These are phyloP conservation scores for Buceros bicornis DNA, from an alignment of 2,797 vertebrate genomes.

Conservation along the genomic window DNA sequence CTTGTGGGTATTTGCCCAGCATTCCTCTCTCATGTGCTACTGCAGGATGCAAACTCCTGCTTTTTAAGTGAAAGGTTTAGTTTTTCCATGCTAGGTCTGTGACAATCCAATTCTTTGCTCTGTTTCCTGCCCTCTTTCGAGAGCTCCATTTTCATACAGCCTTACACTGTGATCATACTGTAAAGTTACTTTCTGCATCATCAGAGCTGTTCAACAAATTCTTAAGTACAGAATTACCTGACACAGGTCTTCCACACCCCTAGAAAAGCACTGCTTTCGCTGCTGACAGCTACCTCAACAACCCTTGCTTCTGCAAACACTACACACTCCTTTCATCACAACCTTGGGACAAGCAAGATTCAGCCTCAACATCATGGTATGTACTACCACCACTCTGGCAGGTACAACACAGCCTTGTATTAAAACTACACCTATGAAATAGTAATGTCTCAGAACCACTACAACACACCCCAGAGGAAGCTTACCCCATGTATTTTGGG, in stretches of 20 bases:
- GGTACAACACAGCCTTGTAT: neutral
- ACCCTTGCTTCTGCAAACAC: neutral
- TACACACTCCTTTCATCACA: neutral
- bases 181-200: neutral
- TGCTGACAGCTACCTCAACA: neutral
- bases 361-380: neutral
- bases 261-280: neutral
- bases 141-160: neutral
- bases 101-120: neutral
- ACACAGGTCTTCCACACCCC: neutral
- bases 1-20: neutral
- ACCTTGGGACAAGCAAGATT: neutral
- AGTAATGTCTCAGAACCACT: neutral
- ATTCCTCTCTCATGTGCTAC: neutral
- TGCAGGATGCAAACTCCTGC: neutral
- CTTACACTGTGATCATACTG: neutral
- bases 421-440: neutral
- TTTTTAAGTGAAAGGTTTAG: neutral
- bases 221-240: neutral
- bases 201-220: neutral
- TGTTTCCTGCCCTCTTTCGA: neutral
- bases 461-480: too few relatives aligned
- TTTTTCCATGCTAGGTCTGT: neutral
- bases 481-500: neutral
- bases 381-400: neutral